Percentiles rank a stretch among this genome's conserved stretches.
Conservation (phyloP, 2,888 invertebrate genomes). For the Tipula unca region DNA sequence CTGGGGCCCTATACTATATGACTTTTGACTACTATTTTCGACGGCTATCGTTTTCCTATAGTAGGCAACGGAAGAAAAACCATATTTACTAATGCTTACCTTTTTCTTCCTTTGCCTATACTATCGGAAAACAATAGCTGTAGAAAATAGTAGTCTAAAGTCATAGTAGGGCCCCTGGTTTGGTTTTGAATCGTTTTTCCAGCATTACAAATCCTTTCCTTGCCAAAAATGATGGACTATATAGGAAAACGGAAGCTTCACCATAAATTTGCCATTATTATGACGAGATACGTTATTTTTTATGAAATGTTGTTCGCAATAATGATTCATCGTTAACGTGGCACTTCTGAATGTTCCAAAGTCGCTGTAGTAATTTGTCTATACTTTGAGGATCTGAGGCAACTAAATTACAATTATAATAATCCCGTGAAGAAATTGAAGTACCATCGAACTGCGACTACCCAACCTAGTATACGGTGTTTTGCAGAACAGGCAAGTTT, state of each 20-base stretch:
- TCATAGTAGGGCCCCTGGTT: too few species aligned
- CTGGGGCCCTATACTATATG: too few species aligned
- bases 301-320: neutral
- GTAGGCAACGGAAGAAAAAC: too few species aligned
- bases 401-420: too few species aligned
- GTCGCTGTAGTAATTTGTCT: too few species aligned
- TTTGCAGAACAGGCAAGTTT: neutral
- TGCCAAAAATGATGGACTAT: neutral
- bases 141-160: too few species aligned
- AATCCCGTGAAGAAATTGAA: neutral
- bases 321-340: neutral
- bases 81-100: too few species aligned
- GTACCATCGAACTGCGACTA: neutral
- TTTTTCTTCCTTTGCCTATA: too few species aligned
- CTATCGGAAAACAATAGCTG: too few species aligned
- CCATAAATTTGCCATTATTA: neutral
- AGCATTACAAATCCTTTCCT: neutral
- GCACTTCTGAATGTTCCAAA: neutral
- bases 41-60: too few species aligned
- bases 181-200: neutral
- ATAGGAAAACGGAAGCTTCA: neutral
- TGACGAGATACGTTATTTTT: neutral
- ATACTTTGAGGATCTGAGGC: too few species aligned
- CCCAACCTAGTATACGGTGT: neutral
- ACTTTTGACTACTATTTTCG: too few species aligned